Conservation (phyloP, 2,797 vertebrate genomes). For the Cercopithecus mitis region DNA sequence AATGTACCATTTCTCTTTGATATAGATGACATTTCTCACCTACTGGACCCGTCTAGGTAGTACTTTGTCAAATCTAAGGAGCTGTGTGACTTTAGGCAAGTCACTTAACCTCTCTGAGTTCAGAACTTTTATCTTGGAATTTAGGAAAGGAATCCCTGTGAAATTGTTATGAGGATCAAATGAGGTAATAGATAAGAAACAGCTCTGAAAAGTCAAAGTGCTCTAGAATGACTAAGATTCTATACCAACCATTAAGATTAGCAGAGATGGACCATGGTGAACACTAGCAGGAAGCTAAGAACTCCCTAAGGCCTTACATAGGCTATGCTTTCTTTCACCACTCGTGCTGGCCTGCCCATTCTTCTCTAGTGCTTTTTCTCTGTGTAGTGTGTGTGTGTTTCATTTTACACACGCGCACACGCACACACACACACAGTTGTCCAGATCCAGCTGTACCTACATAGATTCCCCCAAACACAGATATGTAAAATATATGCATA, state of each 20-base stretch:
- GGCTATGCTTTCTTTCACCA: not conserved
- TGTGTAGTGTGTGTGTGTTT: not conserved
- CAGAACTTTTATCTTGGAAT: not conserved
- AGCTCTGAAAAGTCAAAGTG: not conserved
- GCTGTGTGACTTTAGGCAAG: constrained; percentile 27
- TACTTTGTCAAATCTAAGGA: not conserved
- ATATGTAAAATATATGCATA: not conserved
- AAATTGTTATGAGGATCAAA: not conserved
- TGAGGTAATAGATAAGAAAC: not conserved
- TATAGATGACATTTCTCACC: not conserved
- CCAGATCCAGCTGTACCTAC: not conserved
- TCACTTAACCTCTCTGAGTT: constrained; percentile 5
- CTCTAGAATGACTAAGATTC: not conserved
- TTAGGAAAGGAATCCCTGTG: not conserved
- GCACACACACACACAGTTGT: not conserved
- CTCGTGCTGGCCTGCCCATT: not conserved
- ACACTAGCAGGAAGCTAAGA: not conserved
- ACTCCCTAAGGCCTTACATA: accelerated
- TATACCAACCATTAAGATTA: accelerated
- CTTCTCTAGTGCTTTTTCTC: not conserved
- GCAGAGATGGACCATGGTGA: not conserved
- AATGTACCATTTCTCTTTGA: not conserved
- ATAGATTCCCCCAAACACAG: not conserved
- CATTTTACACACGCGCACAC: not conserved
- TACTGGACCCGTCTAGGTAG: not conserved